Evolutionary conservation across 2,113 vertebrate genomes (phyloP), one percentile per base, ranked within the genome.

Genomic region (Acanthochromis polyacanthus): DNA sequence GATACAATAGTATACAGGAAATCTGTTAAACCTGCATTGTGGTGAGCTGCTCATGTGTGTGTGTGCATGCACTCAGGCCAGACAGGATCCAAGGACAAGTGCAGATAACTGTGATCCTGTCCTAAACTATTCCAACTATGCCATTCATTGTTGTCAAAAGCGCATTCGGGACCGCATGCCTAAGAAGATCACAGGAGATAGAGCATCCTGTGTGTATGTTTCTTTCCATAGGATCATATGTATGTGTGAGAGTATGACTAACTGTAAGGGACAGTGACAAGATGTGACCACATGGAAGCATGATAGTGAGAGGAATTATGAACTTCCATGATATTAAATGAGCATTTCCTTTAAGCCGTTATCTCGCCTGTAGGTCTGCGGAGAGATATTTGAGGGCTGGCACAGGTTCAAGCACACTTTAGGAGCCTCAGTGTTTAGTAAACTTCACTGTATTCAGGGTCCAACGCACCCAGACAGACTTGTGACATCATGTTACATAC

Each of bases 1-100:
- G 89, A 94, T 91, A 94, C 91, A 94, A 94, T 84, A 88, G 89
- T 89, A 83, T 48, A 57, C 89, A 95, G 92, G 92, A 96, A 93
- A 90, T 87, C 88, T 94, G 89, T 63, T 86, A 85, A 92, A 91
- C 58, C 87, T 89, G 76, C 75, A 92, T 91, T 89, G 85, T 84
- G 70, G 56, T 38, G 46, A 82, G 57, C 63, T 53, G 62, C 56
- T 30, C 46, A n/a, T n/a, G 25, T 69, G 63, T n/a, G 17, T 36
- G 63, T 64, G 10, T 22, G 36, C n/a, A 71, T 25, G 25, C 75
- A 68, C 32, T 60, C 7, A 43, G 40, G 46, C 75, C 77, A 81
- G 88, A 79, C 80, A 92, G 72, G 80, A 88, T 80, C 87, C 87
- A 92, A 90, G 90, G 89, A 93, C 89, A 84, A 84, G 79, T 64